Percentiles rank a stretch among this genome's conserved stretches.
Evolutionary conservation across 2,888 invertebrate species (phyloP).

Genomic region (Lomographa bimaculata): DNA sequence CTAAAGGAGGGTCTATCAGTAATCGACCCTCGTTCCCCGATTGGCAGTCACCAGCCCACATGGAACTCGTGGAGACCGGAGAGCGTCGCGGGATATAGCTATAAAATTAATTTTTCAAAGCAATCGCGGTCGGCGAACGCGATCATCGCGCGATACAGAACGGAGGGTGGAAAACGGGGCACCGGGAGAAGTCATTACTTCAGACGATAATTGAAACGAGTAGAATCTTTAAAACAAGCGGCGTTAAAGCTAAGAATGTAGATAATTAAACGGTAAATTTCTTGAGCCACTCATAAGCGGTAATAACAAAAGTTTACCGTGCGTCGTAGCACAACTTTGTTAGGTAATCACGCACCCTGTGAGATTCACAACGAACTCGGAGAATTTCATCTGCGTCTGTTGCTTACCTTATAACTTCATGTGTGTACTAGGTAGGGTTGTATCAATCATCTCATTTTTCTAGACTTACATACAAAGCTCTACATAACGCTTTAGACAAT

Average conservation of each 20-base stretch:
- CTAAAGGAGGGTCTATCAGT: too few relatives aligned
- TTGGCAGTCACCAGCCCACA: too few relatives aligned
- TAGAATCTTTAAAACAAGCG: conserved; percentile 39
- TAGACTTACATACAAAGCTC: too few relatives aligned
- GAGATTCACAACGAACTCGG: conserved; percentile 5
- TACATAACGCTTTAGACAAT: too few relatives aligned
- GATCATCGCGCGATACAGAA: conserved; percentile 7
- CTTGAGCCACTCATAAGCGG: conserved; percentile 53
- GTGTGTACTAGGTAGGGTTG: too few relatives aligned
- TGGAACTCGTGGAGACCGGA: too few relatives aligned
- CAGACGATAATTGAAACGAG: conserved; percentile 36
- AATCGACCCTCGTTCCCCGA: too few relatives aligned
- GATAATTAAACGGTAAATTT: conserved; percentile 62
- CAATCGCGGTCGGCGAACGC: not conserved
- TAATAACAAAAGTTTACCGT: conserved; percentile 62
- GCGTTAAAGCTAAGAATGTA: conserved; percentile 49
- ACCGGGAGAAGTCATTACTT: conserved; percentile 21
- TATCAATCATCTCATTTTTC: too few relatives aligned
- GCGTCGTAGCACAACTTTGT: conserved; percentile 57
- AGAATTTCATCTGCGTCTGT: conserved; percentile 3
- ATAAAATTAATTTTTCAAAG: conserved; percentile 20
- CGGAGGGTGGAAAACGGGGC: conserved; percentile 16
- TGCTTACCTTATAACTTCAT: not conserved
- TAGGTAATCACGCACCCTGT: conserved; percentile 56
- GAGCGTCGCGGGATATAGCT: too few relatives aligned